Evolutionary conservation across 2,113 vertebrate genomes (phyloP), one percentile per base, ranked within the genome.

Genomic region (Pan paniscus): DNA sequence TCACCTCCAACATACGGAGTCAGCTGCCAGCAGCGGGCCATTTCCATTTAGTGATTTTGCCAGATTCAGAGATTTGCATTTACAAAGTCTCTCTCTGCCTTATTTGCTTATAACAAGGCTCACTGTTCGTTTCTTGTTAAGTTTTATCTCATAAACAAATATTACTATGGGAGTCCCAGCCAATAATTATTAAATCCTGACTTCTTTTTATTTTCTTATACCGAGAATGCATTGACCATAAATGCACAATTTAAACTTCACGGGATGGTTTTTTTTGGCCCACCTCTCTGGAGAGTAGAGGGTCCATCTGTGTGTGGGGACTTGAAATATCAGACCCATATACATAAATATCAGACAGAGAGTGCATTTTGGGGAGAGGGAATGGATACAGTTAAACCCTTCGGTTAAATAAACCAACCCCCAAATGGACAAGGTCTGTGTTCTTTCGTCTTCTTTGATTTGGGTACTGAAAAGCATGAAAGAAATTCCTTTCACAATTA

Each of bases 121-220:
- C 70, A n/a, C 97, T 98, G 96, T 98, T 98, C 98, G 97, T 97
- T 98, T 98, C 98, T 98, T 98, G 98, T 98, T 98, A 98, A 98
- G 97, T 94, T 98, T 98, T 98, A 97, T 98, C 98, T 98, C 97
- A 84, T 98, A 98, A 98, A 98, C 98, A 97, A 98, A 98, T 98
- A 98, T 98, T 98, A 98, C 97, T 96, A 70, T 4, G 64, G 55
- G 96, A 98, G 93, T 96, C 96, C 8, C 73, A 98, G 97, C 97
- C 97, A 98, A 55, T 98, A 97, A 98, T 97, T 96, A 82, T 98
- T 98, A 98, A 98, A 98, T 98, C 97, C 94, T 0, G 25, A 78
- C 84, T 97, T 97, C 93, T 96, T 96, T 97, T 96, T 97, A 70
- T 27, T 78, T 32, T 48, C 16, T 48, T 75, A 89, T 98, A 50